A percentile compares a stretch with the other conserved stretches of the same genome.
phyloP scores from a whole-genome alignment of 2,113 vertebrate genomes.

The Alligator mississippiensis region DNA sequence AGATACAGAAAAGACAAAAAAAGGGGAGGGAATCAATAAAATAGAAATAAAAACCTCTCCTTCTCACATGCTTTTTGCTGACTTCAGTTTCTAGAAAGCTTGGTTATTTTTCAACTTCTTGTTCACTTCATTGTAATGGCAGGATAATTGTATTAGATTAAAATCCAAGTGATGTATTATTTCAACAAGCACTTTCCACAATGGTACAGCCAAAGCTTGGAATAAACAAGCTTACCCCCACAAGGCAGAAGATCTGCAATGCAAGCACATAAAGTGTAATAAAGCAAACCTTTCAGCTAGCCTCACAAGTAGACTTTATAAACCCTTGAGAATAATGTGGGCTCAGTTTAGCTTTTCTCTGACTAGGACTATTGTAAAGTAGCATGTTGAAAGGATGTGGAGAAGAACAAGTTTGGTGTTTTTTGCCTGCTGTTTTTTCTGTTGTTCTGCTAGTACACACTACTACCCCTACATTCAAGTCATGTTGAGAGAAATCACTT shows the following conservation, averaged over 20 bases:
- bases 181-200: fast-evolving
- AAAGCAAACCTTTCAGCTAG: not conserved
- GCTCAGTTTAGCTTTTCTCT: not conserved
- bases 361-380: not conserved
- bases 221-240: not conserved
- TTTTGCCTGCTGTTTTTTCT: not conserved
- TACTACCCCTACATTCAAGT: not conserved
- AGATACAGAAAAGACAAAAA: not conserved
- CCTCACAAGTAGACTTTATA: not conserved
- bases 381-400: fast-evolving
- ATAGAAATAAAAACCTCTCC: not conserved
- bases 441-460: not conserved
- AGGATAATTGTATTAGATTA: not conserved
- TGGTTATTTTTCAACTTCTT: not conserved
- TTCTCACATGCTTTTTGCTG: not conserved
- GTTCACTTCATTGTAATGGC: not conserved
- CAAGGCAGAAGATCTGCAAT: not conserved
- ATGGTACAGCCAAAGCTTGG: not conserved
- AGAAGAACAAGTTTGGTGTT: not conserved
- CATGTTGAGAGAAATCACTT: no score
- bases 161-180: not conserved
- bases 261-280: not conserved
- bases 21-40: fast-evolving
- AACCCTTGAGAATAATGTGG: not conserved
- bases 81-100: not conserved